phyloP scores from a whole-genome alignment of 2,888 invertebrate species.

The Rambutsinella grinnellia region DNA sequence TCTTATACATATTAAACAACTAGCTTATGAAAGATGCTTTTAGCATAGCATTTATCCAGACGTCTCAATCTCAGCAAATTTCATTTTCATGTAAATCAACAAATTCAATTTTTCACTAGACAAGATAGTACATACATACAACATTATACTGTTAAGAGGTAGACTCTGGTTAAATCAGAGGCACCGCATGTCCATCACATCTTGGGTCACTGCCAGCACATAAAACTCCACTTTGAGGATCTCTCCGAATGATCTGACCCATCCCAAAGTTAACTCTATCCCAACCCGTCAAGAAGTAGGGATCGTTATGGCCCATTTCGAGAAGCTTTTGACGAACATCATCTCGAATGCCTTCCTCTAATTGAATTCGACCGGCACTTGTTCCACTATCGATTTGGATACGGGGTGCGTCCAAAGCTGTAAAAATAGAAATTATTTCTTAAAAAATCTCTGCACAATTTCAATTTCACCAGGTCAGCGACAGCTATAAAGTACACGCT shows the following conservation, averaged over 20 bases:
- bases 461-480: too few species aligned
- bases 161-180: slow-evolving; percentile 15
- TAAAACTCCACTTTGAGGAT: slow-evolving; percentile 57
- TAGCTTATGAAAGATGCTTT: too few species aligned
- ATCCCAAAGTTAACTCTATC: slow-evolving; percentile 50
- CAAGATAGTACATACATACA: too few species aligned
- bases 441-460: too few species aligned
- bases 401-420: slow-evolving; percentile 61
- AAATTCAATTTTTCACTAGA: too few species aligned
- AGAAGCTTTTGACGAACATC: slow-evolving; percentile 39
- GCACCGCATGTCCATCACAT: slow-evolving; percentile 61
- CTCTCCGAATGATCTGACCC: slow-evolving; percentile 62
- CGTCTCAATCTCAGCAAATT: too few species aligned
- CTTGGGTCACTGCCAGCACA: slow-evolving; percentile 62
- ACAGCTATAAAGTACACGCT: too few species aligned
- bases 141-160: too few species aligned
- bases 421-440: too few species aligned
- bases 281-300: slow-evolving; percentile 41
- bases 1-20: too few species aligned
- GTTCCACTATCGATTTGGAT: slow-evolving; percentile 58
- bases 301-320: slow-evolving; percentile 59
- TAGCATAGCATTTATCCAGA: too few species aligned
- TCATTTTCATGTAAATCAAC: too few species aligned
- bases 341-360: slow-evolving; percentile 62
- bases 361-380: slow-evolving; percentile 50